These are phyloP conservation scores for Channallabes apus DNA, from an alignment of 2,797 vertebrate species.

Conservation along the genomic window DNA sequence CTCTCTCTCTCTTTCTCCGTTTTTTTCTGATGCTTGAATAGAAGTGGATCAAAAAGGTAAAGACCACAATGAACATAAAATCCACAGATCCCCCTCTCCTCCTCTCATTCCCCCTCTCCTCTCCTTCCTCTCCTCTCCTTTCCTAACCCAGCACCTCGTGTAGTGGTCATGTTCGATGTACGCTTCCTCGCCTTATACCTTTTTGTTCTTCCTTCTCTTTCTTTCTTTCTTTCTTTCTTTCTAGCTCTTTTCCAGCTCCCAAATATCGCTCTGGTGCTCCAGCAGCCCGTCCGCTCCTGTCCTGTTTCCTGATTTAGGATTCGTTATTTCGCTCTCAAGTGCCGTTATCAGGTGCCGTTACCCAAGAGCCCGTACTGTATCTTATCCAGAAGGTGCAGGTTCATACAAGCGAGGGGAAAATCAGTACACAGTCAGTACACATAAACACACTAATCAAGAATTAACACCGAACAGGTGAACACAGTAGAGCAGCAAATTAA, in stretches of 20 bases:
- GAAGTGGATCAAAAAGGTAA: constrained; percentile 99
- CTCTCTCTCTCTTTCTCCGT: too few species aligned
- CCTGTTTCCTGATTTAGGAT: neutral
- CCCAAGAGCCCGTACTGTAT: too few species aligned
- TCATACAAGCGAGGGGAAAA: neutral
- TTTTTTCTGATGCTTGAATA: constrained; percentile 98
- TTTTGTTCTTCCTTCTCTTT: constrained; percentile 54
- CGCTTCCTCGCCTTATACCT: constrained; percentile 71
- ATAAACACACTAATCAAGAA: neutral
- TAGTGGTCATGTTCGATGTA: constrained; percentile 89
- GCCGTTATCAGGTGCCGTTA: neutral
- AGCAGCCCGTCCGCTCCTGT: neutral
- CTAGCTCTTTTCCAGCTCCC: constrained; percentile 36
- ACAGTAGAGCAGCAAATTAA: neutral
- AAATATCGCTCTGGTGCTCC: neutral
- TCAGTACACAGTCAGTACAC: neutral
- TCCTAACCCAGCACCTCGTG: constrained; percentile 85
- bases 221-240: constrained; percentile 54
- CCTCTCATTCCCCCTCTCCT: constrained; percentile 54
- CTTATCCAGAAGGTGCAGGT: neutral
- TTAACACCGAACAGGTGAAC: neutral
- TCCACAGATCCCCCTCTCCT: constrained; percentile 79
- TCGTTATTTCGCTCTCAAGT: neutral
- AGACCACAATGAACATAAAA: constrained; percentile 89
- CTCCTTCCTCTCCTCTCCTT: constrained; percentile 67